Base-by-base conservation (phyloP, 2,888 invertebrate species). In the Buathra laborator region DNA sequence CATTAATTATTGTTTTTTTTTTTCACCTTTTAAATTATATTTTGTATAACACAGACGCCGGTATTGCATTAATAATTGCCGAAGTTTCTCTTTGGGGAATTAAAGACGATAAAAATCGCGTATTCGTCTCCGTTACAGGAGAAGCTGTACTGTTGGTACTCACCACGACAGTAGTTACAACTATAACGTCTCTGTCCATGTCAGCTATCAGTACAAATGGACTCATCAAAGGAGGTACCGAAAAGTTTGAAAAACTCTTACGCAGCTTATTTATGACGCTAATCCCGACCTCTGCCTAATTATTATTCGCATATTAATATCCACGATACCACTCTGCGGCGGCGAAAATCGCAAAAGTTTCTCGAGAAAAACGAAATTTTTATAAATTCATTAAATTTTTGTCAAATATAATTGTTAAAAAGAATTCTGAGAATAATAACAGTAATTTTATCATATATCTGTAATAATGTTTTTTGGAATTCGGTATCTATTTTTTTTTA, bases 181-280 rank as follows among this genome's bases (percentile, higher is more conserved):
- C 97, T 77, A 97, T 99, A 91, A 99, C 99, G 9, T 96, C 99
- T 6, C 95, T 99, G 86, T 99, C 99, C 83, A 99, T 99, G 98
- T 98, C 99, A 1, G 99, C 99, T 83, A 99, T 99, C 93, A 98
- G 99, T 94, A 99, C 99, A 88, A 99, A 99, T 94, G 99, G 99
- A 12, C 97, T 98, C 89, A 98, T 99, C 87, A 98, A 98, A 96
- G 99, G 98, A 95, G 99, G 99, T 98, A 94, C 53, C 14, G 2
- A 4, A 53, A 72, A 72, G 14, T 2, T 72, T 10, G 14, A 59
- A 12, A 3, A 9, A 2, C 48, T 12, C 48, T 48, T 48, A 14
- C 46, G 10, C 3, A 10, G 3, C 10, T 0, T 14, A 48, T 48
- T 48, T 12, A 12, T n/a, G 0, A 14, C n/a, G 48, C 12, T n/a